phyloP scores from a whole-genome alignment of 2,113 vertebrate genomes.

The Todiramphus saurophagus region DNA sequence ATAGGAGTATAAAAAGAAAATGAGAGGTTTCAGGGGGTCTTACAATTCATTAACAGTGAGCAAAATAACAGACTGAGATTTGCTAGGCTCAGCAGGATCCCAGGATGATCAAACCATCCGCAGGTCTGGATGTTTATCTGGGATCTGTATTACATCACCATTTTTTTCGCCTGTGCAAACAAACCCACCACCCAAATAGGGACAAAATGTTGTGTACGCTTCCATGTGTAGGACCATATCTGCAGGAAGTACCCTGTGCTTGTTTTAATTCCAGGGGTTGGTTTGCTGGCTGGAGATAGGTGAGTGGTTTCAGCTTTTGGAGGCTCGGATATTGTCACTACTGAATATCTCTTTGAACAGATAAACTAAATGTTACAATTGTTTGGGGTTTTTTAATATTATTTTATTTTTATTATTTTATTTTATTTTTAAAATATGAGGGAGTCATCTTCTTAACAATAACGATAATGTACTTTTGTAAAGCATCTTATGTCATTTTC shows the following conservation, averaged over 20 bases:
- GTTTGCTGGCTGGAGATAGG: not conserved
- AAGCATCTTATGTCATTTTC: conserved; percentile 17
- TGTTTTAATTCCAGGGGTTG: not conserved
- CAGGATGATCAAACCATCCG: fast-evolving
- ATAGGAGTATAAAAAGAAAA: not conserved
- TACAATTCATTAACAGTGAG: not conserved
- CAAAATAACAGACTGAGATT: not conserved
- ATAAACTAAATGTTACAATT: not conserved
- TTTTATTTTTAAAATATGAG: not conserved
- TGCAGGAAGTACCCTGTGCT: not conserved
- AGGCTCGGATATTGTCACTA: not conserved
- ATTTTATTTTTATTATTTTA: not conserved
- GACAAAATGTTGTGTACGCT: fast-evolving
- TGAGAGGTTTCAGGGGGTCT: not conserved
- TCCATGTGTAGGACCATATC: not conserved
- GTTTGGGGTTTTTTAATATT: too few relatives aligned
- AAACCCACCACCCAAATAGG: fast-evolving
- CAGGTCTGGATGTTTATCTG: not conserved
- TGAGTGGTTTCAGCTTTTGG: not conserved
- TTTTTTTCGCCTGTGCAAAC: not conserved
- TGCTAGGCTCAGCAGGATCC: not conserved
- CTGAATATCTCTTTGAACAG: not conserved
- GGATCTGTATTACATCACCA: not conserved
- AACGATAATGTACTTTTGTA: not conserved
- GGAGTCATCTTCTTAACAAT: not conserved